phyloP scores from a whole-genome alignment of 1,140 invertebrate species.

The Hycleus phaleratus region DNA sequence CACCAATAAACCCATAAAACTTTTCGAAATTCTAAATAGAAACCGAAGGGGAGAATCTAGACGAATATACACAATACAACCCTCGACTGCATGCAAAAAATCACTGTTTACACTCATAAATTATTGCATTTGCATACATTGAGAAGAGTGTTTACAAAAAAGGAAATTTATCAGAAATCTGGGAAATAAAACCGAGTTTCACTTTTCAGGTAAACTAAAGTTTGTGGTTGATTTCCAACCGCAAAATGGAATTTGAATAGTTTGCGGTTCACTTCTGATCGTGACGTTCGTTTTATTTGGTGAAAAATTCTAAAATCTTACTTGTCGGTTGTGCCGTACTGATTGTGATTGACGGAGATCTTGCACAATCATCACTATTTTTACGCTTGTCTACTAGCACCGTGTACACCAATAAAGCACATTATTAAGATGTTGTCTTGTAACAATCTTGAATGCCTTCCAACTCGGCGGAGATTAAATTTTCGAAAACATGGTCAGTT shows the following conservation, averaged over 20 bases:
- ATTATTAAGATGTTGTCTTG: constrained; percentile 24
- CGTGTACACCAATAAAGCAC: constrained; percentile 11
- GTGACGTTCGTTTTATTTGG: background rate
- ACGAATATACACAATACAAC: too few species aligned
- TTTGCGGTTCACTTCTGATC: constrained; percentile 7
- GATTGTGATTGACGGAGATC: background rate
- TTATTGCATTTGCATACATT: constrained; percentile 2
- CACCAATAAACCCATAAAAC: constrained; percentile 32
- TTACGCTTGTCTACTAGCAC: background rate
- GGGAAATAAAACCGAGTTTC: constrained; percentile 26
- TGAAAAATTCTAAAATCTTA: constrained; percentile 11
- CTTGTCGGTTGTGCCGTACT: constrained; percentile 10
- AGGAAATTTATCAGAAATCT: constrained; percentile 13
- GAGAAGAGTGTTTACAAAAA: background rate
- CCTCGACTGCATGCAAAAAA: background rate
- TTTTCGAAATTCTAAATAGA: constrained; percentile 17
- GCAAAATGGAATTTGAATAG: constrained; percentile 16
- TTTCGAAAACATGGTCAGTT: constrained; percentile 22
- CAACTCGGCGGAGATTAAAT: constrained; percentile 25
- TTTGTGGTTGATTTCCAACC: constrained; percentile 31
- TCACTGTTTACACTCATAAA: constrained; percentile 26
- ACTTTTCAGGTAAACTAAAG: constrained; percentile 33
- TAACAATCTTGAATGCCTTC: constrained; percentile 19
- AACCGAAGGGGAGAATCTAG: too few species aligned
- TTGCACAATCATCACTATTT: constrained; percentile 9